phyloP scores from a whole-genome alignment of 1,140 invertebrate genomes.

The Drosophila sp. region DNA sequence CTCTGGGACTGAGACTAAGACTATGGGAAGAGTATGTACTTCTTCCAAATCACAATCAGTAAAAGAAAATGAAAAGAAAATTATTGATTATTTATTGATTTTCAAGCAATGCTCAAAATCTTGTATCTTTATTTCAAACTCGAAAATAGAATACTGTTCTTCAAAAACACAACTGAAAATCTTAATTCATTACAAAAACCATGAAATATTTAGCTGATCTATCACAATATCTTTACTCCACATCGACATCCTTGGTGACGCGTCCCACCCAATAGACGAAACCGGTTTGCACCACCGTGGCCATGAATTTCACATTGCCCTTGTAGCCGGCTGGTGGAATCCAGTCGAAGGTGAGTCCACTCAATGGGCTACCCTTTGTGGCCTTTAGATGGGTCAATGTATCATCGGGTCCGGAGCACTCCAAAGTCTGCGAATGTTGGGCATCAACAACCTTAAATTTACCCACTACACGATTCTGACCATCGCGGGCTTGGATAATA shows the following conservation, averaged over 20 bases:
- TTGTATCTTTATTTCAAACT: constrained; percentile 51
- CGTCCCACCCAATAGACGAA: constrained; percentile 83
- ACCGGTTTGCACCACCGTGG: constrained; percentile 82
- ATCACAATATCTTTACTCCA: constrained; percentile 71
- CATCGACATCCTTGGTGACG: constrained; percentile 69
- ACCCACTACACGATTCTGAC: constrained; percentile 69
- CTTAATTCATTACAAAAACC: constrained; percentile 29
- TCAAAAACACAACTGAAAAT: constrained; percentile 7
- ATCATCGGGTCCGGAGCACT: constrained; percentile 62
- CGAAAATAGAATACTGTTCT: constrained; percentile 61
- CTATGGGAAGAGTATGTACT: no score
- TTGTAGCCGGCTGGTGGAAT: constrained; percentile 73
- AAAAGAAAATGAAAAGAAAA: no score
- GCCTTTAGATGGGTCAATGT: constrained; percentile 81
- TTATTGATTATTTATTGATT: neutral
- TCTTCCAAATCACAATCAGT: no score
- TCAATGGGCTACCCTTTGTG: constrained; percentile 60
- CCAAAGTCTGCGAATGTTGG: constrained; percentile 64
- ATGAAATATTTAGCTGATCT: constrained; percentile 40
- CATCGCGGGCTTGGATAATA: constrained; percentile 72
- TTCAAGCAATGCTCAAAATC: constrained; percentile 20
- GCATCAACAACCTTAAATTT: constrained; percentile 63
- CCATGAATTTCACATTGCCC: constrained; percentile 82
- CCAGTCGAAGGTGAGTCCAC: constrained; percentile 72
- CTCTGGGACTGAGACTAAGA: no score